Conservation (phyloP, 2,888 invertebrate species). For the Melinopterus prodromus region DNA sequence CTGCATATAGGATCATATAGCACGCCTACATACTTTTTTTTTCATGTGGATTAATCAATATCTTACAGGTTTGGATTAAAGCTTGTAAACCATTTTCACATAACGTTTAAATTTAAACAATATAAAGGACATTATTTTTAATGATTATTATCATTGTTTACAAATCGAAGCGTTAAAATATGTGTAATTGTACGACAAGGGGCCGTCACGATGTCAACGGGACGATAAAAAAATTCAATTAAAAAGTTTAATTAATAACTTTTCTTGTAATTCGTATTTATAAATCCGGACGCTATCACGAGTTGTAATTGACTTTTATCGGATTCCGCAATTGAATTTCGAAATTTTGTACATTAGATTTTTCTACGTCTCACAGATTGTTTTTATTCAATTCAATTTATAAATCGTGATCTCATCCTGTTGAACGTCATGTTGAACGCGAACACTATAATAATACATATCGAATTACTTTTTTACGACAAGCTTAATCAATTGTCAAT, state of each 20-base stretch:
- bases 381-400: background rate
- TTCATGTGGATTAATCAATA: background rate
- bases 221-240: background rate
- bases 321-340: background rate
- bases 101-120: background rate
- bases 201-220: background rate
- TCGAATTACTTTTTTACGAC: background rate
- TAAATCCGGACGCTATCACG: background rate
- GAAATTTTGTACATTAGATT: background rate
- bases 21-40: background rate
- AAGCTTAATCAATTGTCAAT: background rate
- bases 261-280: background rate
- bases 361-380: background rate
- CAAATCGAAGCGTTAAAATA: background rate
- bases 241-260: slow-evolving; percentile 4
- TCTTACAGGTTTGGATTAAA: background rate
- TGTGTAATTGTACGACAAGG: too few relatives aligned
- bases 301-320: background rate
- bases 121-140: background rate
- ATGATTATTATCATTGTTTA: slow-evolving; percentile 4
- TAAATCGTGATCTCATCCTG: background rate
- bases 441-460: background rate
- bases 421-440: background rate
- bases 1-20: background rate
- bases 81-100: background rate